Percentiles rank a stretch among this genome's conserved stretches.
Conservation (phyloP, 2,888 invertebrate species). For the Trissolcus brochymenae region DNA sequence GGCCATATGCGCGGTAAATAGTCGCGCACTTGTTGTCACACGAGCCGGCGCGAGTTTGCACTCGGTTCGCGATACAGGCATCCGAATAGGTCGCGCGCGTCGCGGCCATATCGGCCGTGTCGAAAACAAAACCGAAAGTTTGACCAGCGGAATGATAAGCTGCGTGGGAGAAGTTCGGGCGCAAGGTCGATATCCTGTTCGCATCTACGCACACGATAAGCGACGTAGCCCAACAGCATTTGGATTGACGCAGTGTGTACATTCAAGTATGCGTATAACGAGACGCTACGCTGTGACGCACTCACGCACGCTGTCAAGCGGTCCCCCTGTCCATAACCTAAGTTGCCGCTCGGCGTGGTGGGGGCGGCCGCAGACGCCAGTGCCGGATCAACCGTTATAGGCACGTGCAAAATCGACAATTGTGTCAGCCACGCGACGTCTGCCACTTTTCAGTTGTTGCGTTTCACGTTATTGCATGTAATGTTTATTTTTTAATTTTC, state of each 20-base stretch:
- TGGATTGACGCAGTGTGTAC: slow-evolving; percentile 28
- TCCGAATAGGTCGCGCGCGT: slow-evolving; percentile 8
- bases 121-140: slow-evolving; percentile 5
- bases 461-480: not conserved
- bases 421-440: not conserved
- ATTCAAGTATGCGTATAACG: slow-evolving; percentile 33
- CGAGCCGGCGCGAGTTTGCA: slow-evolving; percentile 4
- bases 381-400: slow-evolving; percentile 30
- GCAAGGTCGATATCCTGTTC: slow-evolving; percentile 25
- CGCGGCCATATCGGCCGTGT: slow-evolving; percentile 14
- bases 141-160: not conserved
- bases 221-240: slow-evolving; percentile 33
- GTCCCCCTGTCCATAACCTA: slow-evolving; percentile 61
- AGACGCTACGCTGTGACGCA: slow-evolving; percentile 62
- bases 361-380: slow-evolving; percentile 4
- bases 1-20: not conserved
- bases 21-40: slow-evolving; percentile 5
- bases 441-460: not conserved
- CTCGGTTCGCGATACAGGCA: not conserved
- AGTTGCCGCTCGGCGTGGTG: not conserved
- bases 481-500: not conserved
- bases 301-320: slow-evolving; percentile 58
- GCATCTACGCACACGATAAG: slow-evolving; percentile 30
- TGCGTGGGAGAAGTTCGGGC: not conserved
- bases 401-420: slow-evolving; percentile 10